Base-by-base conservation (phyloP, 37 sponge, comb jelly and placozoan genomes). In the Haliclona indistincta region DNA sequence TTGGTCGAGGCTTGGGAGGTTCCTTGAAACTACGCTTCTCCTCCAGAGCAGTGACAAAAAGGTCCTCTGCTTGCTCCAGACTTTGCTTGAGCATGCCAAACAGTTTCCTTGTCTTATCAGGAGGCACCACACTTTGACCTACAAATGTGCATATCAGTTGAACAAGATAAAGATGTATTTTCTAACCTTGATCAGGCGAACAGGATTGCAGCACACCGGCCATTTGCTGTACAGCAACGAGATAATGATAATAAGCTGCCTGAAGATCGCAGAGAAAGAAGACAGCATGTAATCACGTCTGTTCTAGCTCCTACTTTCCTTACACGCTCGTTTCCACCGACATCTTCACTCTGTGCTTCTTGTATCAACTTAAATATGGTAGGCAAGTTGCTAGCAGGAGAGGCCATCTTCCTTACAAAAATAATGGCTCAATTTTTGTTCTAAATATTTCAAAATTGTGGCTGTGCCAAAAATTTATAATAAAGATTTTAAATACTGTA, bases 61-160 rank as follows among this genome's bases (percentile, higher is more conserved):
- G 79, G 15, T 37, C 67, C 63, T 89, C 85, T 1, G 83, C 74
- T 32, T 80, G 54, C 67, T 89, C 90, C 38, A 89, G 30, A 62
- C 85, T 80, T 8, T 84, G n/a, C 53, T 62, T 84, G 35, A 81
- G 81, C 76, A 84, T 86, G 62, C 39, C 66, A 61, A 73, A 78
- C 26, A 79, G 75, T 54, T 67, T 63, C 30, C 17, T 7, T 0
- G 68, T 47, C 26, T 67, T 38, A 8, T 66, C 44, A 19, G 39
- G 47, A 22, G 81, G 43, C 38, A 87, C 54, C 11, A 68, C 45
- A n/a, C 71, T 70, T 37, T 71, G 54, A 49, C 70, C 70, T 79
- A 56, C 40, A 45, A 17, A 30, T 1, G 35, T 36, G 10, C 25
- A 58, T n/a, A 74, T 8, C 4, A 20, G 20, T 32, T 22, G 52